Evolutionary conservation across 2,888 invertebrate genomes (phyloP).

Genomic region (Alloplasta piceator): DNA sequence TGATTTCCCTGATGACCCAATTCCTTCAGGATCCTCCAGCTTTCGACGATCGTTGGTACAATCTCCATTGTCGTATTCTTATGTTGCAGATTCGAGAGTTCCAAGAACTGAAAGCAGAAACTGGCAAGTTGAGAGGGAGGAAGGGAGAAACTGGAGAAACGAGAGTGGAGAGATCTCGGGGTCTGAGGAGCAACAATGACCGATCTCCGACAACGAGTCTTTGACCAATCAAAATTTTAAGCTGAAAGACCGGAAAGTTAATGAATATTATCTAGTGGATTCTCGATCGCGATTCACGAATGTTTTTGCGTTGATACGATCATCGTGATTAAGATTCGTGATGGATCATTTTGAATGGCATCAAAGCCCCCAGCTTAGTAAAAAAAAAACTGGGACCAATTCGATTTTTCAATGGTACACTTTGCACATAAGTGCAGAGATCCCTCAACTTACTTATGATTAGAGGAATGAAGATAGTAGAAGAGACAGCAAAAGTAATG

Average conservation of each 20-base stretch:
- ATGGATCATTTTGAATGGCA: too few relatives aligned
- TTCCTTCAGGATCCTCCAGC: too few relatives aligned
- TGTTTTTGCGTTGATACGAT: too few relatives aligned
- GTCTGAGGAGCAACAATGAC: constrained; percentile 47
- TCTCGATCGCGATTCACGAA: constrained; percentile 25
- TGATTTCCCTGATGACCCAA: too few relatives aligned
- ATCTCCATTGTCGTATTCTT: constrained; percentile 11
- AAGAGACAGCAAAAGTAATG: not conserved
- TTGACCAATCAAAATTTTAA: constrained; percentile 65
- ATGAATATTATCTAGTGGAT: constrained; percentile 32
- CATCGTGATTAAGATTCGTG: too few relatives aligned
- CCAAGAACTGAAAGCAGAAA: constrained; percentile 75
- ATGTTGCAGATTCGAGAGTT: constrained; percentile 77
- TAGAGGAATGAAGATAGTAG: constrained; percentile 40
- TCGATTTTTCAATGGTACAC: constrained; percentile 10
- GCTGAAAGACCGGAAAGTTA: constrained; percentile 34
- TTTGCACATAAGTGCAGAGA: constrained; percentile 7
- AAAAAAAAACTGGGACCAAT: constrained; percentile 9
- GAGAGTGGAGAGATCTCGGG: constrained; percentile 29
- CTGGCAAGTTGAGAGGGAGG: constrained; percentile 56
- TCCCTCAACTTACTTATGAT: constrained; percentile 42
- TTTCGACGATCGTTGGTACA: too few relatives aligned
- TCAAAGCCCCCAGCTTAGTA: not conserved
- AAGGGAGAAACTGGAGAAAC: constrained; percentile 38
- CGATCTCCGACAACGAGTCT: constrained; percentile 61